phyloP scores from a whole-genome alignment of 2,888 invertebrate genomes.

The Ceraclea dissimilis region DNA sequence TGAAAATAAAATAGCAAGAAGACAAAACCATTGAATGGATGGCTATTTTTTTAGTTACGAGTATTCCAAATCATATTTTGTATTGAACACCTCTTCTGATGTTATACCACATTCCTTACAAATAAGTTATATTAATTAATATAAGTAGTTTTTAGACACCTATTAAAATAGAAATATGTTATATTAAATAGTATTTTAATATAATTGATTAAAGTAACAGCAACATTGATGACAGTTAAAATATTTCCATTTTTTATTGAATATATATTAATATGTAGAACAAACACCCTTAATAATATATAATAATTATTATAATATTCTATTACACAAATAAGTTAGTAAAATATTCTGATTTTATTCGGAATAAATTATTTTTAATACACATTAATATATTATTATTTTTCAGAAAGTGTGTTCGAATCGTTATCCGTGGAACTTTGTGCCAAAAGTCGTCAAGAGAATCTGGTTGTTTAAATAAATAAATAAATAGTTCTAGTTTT shows the following conservation, averaged over 20 bases:
- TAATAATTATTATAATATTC: slow-evolving; percentile 11
- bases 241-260: slow-evolving; percentile 5
- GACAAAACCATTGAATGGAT: too few relatives aligned
- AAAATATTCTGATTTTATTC: slow-evolving; percentile 10
- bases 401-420: slow-evolving; percentile 16
- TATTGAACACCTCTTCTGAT: too few relatives aligned
- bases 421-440: slow-evolving; percentile 21
- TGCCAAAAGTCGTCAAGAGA: slow-evolving; percentile 22
- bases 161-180: background rate
- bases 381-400: slow-evolving; percentile 13
- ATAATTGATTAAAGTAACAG: slow-evolving; percentile 20
- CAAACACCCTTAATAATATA: background rate
- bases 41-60: too few relatives aligned
- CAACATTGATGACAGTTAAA: slow-evolving; percentile 24
- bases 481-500: slow-evolving; percentile 17
- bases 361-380: slow-evolving; percentile 16
- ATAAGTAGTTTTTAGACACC: background rate
- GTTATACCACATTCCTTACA: background rate
- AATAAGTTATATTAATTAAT: background rate
- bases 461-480: background rate
- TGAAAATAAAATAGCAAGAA: too few relatives aligned
- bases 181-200: background rate
- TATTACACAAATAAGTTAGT: slow-evolving; percentile 4
- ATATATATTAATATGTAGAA: background rate
- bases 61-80: too few relatives aligned